Evolutionary conservation across 2,113 vertebrate species (phyloP).

Genomic region (Ramphastos sulfuratus): DNA sequence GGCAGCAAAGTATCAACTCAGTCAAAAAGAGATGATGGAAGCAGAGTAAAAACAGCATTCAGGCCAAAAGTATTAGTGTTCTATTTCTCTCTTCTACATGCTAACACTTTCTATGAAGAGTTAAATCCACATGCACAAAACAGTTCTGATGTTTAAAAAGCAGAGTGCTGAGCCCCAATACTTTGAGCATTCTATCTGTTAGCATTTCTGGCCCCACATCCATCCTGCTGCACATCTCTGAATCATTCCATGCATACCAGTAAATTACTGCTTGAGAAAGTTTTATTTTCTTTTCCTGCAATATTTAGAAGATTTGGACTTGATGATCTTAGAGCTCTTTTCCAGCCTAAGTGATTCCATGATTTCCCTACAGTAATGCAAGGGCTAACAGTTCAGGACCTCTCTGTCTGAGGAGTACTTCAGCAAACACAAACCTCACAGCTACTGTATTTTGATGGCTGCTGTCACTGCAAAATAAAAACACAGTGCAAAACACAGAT

Average conservation of each 20-base stretch:
- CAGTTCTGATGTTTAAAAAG: background rate
- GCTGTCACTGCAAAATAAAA: background rate
- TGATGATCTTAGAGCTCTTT: no score
- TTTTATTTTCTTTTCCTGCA: background rate
- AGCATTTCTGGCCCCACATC: background rate
- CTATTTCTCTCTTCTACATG: background rate
- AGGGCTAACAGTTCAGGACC: background rate
- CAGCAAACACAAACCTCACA: background rate
- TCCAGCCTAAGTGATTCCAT: no score
- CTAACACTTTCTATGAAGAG: background rate
- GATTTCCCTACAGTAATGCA: background rate
- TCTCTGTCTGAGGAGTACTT: background rate
- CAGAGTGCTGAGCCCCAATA: background rate
- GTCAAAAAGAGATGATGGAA: rapidly evolving
- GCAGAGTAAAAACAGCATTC: background rate
- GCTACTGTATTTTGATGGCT: background rate
- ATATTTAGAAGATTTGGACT: no score
- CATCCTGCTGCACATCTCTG: background rate
- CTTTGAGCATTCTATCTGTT: background rate
- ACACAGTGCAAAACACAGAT: background rate
- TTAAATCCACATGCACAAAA: background rate
- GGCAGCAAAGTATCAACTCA: background rate
- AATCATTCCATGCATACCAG: background rate
- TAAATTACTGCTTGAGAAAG: background rate
- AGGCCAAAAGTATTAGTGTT: background rate